These are phyloP conservation scores for Tapirus indicus DNA, from an alignment of 2,797 vertebrate genomes.

Conservation along the genomic window DNA sequence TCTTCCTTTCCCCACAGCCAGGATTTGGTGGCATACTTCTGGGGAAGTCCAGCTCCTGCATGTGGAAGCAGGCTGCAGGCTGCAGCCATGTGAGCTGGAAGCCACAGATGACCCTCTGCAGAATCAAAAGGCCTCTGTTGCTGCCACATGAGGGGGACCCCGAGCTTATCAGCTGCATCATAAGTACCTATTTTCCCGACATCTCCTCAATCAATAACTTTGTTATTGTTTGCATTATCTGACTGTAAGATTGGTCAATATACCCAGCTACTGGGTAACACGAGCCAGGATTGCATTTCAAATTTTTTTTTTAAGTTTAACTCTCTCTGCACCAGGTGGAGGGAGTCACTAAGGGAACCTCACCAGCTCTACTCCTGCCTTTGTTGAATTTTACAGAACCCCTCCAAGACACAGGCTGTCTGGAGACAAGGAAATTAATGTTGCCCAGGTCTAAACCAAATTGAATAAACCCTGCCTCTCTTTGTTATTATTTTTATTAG, in stretches of 20 bases:
- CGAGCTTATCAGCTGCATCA: conserved; percentile 77
- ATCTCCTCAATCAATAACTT: conserved; percentile 85
- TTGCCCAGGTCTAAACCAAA: conserved; percentile 67
- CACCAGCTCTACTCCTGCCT: neutral
- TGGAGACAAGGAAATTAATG: conserved; percentile 68
- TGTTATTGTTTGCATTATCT: conserved; percentile 87
- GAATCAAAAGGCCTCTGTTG: conserved; percentile 76
- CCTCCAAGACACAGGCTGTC: neutral
- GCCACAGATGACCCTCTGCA: conserved; percentile 74
- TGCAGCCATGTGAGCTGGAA: conserved; percentile 37
- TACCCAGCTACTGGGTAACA: conserved; percentile 82
- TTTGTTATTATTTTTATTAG: conserved; percentile 80
- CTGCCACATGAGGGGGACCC: conserved; percentile 65
- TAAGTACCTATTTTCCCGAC: conserved; percentile 85
- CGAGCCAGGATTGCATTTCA: conserved; percentile 77
- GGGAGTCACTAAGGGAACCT: conserved; percentile 21
- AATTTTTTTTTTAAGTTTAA: conserved; percentile 70
- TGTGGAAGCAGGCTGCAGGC: conserved; percentile 11
- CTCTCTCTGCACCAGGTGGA: conserved; percentile 52
- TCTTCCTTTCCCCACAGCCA: neutral
- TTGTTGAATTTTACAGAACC: conserved; percentile 57
- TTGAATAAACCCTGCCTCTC: conserved; percentile 72
- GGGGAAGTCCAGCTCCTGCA: neutral
- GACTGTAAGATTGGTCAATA: conserved; percentile 85
- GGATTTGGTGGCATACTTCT: neutral